A percentile compares a stretch with the other conserved stretches of the same genome.
These are phyloP conservation scores for Centruroides sculpturatus DNA, from an alignment of 1,140 invertebrate species.

Conservation along the genomic window DNA sequence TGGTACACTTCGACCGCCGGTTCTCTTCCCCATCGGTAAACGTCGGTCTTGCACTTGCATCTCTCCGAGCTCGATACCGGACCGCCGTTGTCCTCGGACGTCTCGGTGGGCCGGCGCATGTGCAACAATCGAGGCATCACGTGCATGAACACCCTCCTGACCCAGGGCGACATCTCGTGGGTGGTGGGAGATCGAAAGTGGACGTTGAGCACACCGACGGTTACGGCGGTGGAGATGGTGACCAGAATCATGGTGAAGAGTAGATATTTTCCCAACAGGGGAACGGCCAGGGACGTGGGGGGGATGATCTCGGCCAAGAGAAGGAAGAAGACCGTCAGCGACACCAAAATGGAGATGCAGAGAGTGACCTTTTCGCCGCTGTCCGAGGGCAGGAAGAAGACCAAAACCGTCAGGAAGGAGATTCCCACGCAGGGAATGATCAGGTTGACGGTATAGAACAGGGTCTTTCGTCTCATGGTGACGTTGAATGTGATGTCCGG, in stretches of 20 bases:
- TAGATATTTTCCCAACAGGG: slow-evolving; percentile 92
- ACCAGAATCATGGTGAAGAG: slow-evolving; percentile 98
- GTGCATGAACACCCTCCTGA: slow-evolving; percentile 72
- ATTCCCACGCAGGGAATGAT: slow-evolving; percentile 93
- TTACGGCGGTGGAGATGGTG: slow-evolving; percentile 87
- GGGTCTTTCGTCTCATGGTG: slow-evolving; percentile 83
- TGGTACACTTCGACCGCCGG: not conserved
- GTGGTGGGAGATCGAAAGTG: slow-evolving; percentile 98
- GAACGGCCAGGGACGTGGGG: slow-evolving; percentile 90
- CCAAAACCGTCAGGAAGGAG: slow-evolving; percentile 91
- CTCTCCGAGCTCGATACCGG: slow-evolving; percentile 10
- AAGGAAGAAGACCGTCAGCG: slow-evolving; percentile 97
- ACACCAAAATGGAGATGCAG: slow-evolving; percentile 74
- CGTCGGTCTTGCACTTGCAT: slow-evolving; percentile 16
- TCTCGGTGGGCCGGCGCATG: slow-evolving; percentile 27
- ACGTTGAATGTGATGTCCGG: slow-evolving; percentile 94
- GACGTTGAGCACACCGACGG: slow-evolving; percentile 96
- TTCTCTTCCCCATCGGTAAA: not conserved
- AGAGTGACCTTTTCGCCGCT: slow-evolving; percentile 84
- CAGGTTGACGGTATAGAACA: slow-evolving; percentile 94
- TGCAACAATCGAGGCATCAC: slow-evolving; percentile 54
- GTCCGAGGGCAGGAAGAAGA: slow-evolving; percentile 96
- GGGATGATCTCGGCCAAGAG: slow-evolving; percentile 97
- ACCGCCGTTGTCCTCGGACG: slow-evolving; percentile 15
- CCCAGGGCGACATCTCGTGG: slow-evolving; percentile 84